Percentiles rank a stretch among this genome's conserved stretches.
Evolutionary conservation across 2,797 vertebrate species (phyloP).

Genomic region (Ceyx erithaca): DNA sequence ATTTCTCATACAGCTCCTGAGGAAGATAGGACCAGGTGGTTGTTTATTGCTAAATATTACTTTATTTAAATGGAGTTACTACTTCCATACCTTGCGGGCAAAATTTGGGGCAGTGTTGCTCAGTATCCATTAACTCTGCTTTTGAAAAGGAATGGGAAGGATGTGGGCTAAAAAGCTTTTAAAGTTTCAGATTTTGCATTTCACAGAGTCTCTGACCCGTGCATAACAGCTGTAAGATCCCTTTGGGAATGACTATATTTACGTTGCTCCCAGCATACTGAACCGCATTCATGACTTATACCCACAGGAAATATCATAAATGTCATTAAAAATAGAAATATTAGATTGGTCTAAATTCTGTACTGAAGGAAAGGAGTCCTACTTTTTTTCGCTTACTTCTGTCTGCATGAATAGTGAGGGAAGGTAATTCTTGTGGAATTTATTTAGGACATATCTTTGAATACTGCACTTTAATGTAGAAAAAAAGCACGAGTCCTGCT

Average conservation of each 20-base stretch:
- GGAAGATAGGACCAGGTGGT: neutral
- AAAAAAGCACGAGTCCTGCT: neutral
- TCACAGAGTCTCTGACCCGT: slow-evolving; percentile 29
- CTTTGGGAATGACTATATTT: slow-evolving; percentile 17
- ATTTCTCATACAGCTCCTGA: neutral
- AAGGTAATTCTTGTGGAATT: neutral
- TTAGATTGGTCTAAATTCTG: neutral
- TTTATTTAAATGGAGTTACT: slow-evolving; percentile 11
- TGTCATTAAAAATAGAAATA: slow-evolving; percentile 60
- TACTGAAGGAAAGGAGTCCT: neutral
- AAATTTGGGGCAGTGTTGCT: neutral
- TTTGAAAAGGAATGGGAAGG: slow-evolving; percentile 39
- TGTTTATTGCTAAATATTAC: neutral
- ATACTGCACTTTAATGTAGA: neutral
- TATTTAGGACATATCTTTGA: neutral
- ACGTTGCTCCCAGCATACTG: neutral
- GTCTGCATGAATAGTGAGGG: neutral
- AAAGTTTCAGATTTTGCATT: slow-evolving; percentile 27
- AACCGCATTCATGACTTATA: slow-evolving; percentile 31
- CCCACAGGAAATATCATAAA: slow-evolving; percentile 51
- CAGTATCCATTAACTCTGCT: slow-evolving; percentile 30
- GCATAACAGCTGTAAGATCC: slow-evolving; percentile 38
- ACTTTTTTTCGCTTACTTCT: neutral
- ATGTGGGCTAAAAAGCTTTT: slow-evolving; percentile 54
- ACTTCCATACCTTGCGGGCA: neutral